phyloP scores from a whole-genome alignment of 1,140 invertebrate genomes.

The Steinernema feltiae region DNA sequence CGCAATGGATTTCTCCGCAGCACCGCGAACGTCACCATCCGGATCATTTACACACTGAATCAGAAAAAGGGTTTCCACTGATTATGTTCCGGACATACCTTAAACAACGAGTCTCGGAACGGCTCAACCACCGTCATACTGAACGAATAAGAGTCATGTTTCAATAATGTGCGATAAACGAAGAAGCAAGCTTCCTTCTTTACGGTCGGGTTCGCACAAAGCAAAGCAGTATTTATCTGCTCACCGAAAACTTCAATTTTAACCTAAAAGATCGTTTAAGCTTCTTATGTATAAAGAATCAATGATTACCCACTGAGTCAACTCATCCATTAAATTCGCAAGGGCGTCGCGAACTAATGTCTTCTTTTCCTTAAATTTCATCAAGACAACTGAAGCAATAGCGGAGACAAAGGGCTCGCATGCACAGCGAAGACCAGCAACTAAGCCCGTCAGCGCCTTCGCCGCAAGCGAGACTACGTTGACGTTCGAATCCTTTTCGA shows the following conservation, averaged over 20 bases:
- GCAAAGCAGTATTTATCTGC: not conserved
- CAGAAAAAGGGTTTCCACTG: not conserved
- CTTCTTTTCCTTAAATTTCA: not conserved
- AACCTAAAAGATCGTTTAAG: no score
- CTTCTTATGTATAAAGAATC: no score
- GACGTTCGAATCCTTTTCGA: not conserved
- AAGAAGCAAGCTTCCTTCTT: not conserved
- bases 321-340: not conserved
- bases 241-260: no score
- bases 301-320: no score
- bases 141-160: not conserved
- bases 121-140: not conserved
- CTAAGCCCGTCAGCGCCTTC: not conserved
- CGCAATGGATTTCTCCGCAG: not conserved
- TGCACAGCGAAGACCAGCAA: not conserved
- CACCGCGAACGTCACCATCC: not conserved
- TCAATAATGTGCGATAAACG: not conserved
- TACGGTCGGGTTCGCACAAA: not conserved
- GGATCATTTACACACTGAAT: not conserved
- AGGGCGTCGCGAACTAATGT: not conserved
- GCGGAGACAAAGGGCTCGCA: not conserved
- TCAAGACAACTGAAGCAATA: not conserved
- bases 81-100: not conserved
- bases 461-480: not conserved
- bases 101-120: not conserved